Conservation (phyloP, 2,888 invertebrate genomes). For the Rhodophaea formosa region DNA sequence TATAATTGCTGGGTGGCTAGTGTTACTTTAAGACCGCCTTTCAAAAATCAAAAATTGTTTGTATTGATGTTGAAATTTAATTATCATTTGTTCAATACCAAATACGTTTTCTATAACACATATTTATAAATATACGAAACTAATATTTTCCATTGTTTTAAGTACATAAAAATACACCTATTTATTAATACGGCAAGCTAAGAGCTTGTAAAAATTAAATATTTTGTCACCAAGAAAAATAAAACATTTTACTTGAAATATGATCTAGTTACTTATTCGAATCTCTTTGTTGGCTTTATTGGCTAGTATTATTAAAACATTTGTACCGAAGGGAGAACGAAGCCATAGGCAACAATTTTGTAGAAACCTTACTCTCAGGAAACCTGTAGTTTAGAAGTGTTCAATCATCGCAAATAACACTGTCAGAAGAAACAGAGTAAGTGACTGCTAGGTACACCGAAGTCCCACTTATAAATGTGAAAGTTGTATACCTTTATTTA, state of each 20-base stretch:
- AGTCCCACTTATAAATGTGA: not conserved
- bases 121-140: too few relatives aligned
- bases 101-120: too few relatives aligned
- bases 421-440: not conserved
- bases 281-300: not conserved
- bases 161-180: too few relatives aligned
- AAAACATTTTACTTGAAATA: not conserved
- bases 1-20: too few relatives aligned
- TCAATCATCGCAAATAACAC: constrained; percentile 20
- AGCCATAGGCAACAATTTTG: constrained; percentile 51
- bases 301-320: not conserved
- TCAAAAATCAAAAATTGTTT: too few relatives aligned
- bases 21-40: too few relatives aligned
- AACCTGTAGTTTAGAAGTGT: constrained; percentile 31
- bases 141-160: too few relatives aligned
- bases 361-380: constrained; percentile 51
- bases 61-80: too few relatives aligned
- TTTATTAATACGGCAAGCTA: too few relatives aligned
- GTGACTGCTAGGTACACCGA: not conserved
- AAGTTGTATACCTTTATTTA: not conserved
- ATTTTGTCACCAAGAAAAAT: not conserved
- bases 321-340: constrained; percentile 35
- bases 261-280: not conserved
- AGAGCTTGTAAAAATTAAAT: too few relatives aligned
- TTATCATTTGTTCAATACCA: too few relatives aligned